Base-by-base conservation (phyloP, 2,888 invertebrate species). In the Hipparchia semele region DNA sequence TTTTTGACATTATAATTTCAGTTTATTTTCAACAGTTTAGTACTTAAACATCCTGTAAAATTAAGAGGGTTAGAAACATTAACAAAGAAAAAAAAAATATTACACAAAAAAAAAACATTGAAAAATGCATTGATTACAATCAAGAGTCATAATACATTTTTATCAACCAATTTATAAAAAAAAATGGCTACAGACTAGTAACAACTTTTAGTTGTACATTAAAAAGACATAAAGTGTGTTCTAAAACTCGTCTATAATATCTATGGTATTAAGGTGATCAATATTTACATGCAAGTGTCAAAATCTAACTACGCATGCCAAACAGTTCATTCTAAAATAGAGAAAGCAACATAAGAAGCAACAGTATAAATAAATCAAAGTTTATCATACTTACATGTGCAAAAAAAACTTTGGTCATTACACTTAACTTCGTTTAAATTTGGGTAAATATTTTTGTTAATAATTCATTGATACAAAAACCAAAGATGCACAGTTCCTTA, bases 381-480 rank as follows among this genome's bases (percentile, higher is more conserved):
- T 86, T 83, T 86, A 87, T 84, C 60, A 91, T 93, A 93, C 93
- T 92, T 91, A 93, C 93, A 85, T 91, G 87, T 89, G 89, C 87
- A 85, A 79, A 84, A 51, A 69, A 82, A 80, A 84, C 83, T 86
- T 82, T 87, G 83, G 82, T 80, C 80, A 83, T 83, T 84, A 79
- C 87, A 87, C 88, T 88, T 85, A 68, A 46, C 56, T 69, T 56
- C n/a, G 53, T 60, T 53, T 61, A 39, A 62, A 69, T 39, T 60
- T 46, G 10, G 54, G 67, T 56, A 56, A 69, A 45, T 62, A 76
- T 80, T 65, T 65, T 53, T 65, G 53, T 65, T 65, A 65, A 51
- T 60, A 33, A 10, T 65, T 53, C 51, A 65, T 65, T 65, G 53
- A 65, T 65, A 65, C 53, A 53, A 53, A 64, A 65, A 65, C 33